Conservation (phyloP, 35 echinoderm and acorn worm species). For the Ophiothrix spiculata region DNA sequence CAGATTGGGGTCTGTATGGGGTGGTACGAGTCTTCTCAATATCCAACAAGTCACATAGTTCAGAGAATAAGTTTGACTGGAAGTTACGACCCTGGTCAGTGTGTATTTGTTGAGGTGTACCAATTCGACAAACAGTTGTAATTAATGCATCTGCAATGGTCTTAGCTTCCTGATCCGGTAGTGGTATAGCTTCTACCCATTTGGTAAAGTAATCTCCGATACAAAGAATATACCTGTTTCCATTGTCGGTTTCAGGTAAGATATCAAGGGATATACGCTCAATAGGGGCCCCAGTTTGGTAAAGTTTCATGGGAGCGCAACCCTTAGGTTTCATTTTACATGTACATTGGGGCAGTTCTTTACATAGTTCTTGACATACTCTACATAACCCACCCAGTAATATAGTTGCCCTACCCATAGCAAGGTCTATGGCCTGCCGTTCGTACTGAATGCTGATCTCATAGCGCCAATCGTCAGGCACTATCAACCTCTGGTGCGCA, state of each 20-base stretch:
- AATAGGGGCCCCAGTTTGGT: slow-evolving; percentile 21
- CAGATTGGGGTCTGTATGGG: background rate
- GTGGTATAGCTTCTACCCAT: background rate
- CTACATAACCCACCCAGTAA: background rate
- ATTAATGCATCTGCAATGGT: background rate
- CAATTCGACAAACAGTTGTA: background rate
- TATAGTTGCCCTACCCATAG: background rate
- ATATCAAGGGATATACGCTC: slow-evolving; percentile 49
- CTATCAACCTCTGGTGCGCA: background rate
- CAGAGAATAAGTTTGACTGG: background rate
- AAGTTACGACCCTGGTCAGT: background rate
- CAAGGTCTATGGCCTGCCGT: background rate
- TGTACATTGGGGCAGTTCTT: background rate
- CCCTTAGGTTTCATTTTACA: background rate
- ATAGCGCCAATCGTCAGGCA: background rate
- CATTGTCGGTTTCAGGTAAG: background rate
- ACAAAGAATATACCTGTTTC: background rate
- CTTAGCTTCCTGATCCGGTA: background rate
- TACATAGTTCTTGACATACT: background rate
- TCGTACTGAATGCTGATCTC: background rate
- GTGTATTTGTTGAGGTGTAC: background rate
- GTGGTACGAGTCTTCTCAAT: background rate
- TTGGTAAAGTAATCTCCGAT: background rate
- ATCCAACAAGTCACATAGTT: background rate
- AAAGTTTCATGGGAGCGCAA: slow-evolving; percentile 14